A percentile compares a stretch with the other conserved stretches of the same genome.
Evolutionary conservation across 2,888 invertebrate species (phyloP).

Genomic region (Amblyjoppa fuscipennis): DNA sequence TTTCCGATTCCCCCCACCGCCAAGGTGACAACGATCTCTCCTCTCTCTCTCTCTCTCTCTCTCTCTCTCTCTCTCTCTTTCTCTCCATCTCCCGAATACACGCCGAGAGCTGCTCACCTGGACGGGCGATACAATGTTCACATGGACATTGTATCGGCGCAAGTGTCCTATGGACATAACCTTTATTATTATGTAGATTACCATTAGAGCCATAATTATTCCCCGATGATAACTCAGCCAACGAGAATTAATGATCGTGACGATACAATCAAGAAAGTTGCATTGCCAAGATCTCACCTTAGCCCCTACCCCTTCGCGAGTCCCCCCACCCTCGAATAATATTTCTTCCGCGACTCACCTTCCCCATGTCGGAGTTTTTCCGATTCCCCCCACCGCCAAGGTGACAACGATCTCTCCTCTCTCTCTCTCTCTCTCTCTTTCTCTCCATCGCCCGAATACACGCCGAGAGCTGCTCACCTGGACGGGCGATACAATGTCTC

Average conservation of each 20-base stretch:
- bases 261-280: background rate
- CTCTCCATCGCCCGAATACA: constrained; percentile 1
- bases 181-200: background rate
- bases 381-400: background rate
- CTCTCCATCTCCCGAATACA: constrained; percentile 3
- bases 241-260: background rate
- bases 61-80: too few relatives aligned
- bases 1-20: constrained; percentile 7
- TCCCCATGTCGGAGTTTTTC: constrained; percentile 13
- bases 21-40: constrained; percentile 2
- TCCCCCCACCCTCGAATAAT: background rate
- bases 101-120: constrained; percentile 54
- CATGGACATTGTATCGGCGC: too few relatives aligned
- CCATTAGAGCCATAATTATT: background rate
- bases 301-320: too few relatives aligned
- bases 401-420: constrained; percentile 1
- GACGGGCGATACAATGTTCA: constrained; percentile 42
- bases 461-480: constrained; percentile 53
- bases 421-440: background rate
- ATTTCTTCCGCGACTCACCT: background rate
- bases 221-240: background rate
- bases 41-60: background rate
- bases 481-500: constrained; percentile 40
- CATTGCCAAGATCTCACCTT: background rate
- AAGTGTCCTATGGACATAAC: too few relatives aligned